Conservation (phyloP, 1,140 invertebrate genomes). For the Rhopalosiphum maidis region DNA sequence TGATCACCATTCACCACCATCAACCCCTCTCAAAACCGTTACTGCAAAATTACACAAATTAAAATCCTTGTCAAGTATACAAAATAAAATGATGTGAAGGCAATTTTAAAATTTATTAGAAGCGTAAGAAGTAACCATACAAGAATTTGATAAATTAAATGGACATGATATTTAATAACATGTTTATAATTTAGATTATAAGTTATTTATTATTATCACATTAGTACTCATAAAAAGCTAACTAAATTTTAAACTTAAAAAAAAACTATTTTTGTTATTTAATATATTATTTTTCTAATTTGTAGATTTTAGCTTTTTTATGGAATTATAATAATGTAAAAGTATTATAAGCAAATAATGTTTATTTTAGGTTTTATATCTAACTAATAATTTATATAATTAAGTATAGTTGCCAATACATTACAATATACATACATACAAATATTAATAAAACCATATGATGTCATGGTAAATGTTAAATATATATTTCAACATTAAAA, state of each 20-base stretch:
- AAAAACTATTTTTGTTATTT: not conserved
- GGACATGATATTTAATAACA: not conserved
- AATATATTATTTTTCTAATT: not conserved
- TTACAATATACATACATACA: conserved; percentile 12
- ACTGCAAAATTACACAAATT: not conserved
- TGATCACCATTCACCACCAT: too few species aligned
- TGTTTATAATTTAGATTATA: not conserved
- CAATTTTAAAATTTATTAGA: not conserved
- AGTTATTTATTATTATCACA: not conserved
- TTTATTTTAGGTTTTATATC: not conserved
- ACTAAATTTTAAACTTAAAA: not conserved
- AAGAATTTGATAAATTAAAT: not conserved
- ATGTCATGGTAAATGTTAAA: not conserved
- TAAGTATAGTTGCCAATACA: not conserved
- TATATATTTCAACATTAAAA: not conserved
- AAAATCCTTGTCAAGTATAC: not conserved
- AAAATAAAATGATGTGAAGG: not conserved
- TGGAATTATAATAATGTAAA: not conserved
- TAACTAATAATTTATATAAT: not conserved
- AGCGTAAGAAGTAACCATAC: not conserved
- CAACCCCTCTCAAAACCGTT: not conserved
- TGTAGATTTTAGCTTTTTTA: not conserved
- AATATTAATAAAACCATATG: not conserved
- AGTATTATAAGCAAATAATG: not conserved
- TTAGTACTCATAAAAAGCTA: not conserved